These are phyloP conservation scores for Cyprinus carpio DNA, from an alignment of 2,113 vertebrate genomes.

Conservation along the genomic window DNA sequence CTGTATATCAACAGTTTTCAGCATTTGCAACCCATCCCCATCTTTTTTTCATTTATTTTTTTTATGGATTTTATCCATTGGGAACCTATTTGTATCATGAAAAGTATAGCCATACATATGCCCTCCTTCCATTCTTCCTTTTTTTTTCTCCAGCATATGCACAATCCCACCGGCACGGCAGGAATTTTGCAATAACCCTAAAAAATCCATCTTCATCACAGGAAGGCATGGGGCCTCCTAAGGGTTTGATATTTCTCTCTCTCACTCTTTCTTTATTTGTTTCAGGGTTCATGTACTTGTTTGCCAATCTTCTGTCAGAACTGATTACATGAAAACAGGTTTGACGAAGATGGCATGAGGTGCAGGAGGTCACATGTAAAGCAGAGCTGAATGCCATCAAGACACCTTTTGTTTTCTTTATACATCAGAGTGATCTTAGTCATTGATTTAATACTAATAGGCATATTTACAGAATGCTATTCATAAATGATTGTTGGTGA, in stretches of 20 bases:
- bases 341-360: conserved; percentile 1
- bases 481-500: neutral
- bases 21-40: too few species aligned
- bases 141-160: conserved; percentile 4
- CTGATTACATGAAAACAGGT: conserved; percentile 13
- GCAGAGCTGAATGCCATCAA: neutral
- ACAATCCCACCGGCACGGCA: conserved; percentile 48
- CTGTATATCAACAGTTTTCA: too few species aligned
- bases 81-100: too few species aligned
- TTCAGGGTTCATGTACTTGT: conserved; percentile 1
- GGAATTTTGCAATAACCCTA: conserved; percentile 58
- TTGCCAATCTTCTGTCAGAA: conserved; percentile 24
- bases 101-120: too few species aligned
- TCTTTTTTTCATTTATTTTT: too few species aligned
- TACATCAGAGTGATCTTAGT: neutral
- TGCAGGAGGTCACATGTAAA: neutral
- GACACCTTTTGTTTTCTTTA: neutral
- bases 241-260: conserved; percentile 35
- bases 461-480: neutral
- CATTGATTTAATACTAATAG: neutral
- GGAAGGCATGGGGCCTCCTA: conserved; percentile 29
- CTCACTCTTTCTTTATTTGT: conserved; percentile 12
- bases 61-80: too few species aligned
- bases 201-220: conserved; percentile 49
- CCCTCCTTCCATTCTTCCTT: neutral